Base-by-base conservation (phyloP, 2,888 invertebrate species). In the Bellardia bayeri region DNA sequence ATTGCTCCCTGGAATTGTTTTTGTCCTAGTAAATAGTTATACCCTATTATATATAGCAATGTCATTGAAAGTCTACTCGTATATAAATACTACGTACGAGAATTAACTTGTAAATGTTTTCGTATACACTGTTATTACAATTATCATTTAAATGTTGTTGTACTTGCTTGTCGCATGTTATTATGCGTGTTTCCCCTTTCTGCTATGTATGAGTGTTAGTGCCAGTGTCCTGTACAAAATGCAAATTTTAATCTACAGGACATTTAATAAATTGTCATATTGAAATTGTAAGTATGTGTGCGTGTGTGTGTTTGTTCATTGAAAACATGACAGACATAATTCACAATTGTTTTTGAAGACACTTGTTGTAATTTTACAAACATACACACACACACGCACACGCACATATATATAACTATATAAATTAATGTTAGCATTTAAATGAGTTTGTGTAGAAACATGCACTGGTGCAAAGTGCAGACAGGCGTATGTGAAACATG, bases 211-310 rank as follows among this genome's bases (percentile, higher is more conserved):
- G 3, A 6, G n/a, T 82, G 9, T 16, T 16, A 11, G 3, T 13
- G n/a, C 3, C 9, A 58, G 45, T 72, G 72, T 72, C 23, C 66
- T 58, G 76, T 49, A 16, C 13, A 42, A 23, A 66, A 37, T 40
- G 49, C 40, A 63, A 45, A 69, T 84, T 82, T 88, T 88, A 89
- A 89, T 88, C 64, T 74, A 80, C 86, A 88, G 88, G 89, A 89
- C 88, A 88, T 90, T 89, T 85, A 90, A 89, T 89, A 88, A 89
- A 89, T 89, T 89, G 89, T 88, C 89, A 87, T 84, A 83, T 58
- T 86, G 68, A 85, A 68, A 79, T 80, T 71, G 45, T 76, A 30
- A 45, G 45, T 45, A 61, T 82, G 23, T 23, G 23, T 23, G 23
- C 1, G 23, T 23, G 30, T 51, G 54, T 54, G 14, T 68, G 49